Percentiles rank a stretch among this genome's conserved stretches.
Evolutionary conservation across 1,140 invertebrate genomes (phyloP).

Genomic region (Camponotus floridanus): DNA sequence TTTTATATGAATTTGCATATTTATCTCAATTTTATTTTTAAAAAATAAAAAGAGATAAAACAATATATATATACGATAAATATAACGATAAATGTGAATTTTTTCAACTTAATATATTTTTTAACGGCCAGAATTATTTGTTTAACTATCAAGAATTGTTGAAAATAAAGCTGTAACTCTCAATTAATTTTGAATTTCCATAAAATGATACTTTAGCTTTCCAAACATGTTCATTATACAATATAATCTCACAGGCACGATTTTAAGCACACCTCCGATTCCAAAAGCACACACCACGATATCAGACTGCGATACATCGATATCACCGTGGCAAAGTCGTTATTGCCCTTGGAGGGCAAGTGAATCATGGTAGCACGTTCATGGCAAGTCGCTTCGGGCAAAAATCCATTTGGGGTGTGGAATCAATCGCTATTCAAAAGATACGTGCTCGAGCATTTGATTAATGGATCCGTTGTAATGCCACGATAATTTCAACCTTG

Average conservation of each 20-base stretch:
- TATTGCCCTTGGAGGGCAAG: slow-evolving; percentile 40
- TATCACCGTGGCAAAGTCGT: slow-evolving; percentile 59
- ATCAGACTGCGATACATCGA: slow-evolving; percentile 51
- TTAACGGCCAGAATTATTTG: neutral
- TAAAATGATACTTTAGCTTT: no score
- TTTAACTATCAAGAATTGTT: no score
- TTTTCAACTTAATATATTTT: neutral
- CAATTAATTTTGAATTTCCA: no score
- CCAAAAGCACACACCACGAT: slow-evolving; percentile 6
- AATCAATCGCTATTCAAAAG: slow-evolving; percentile 65
- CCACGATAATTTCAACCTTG: slow-evolving; percentile 49
- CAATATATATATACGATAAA: neutral
- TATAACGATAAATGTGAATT: neutral
- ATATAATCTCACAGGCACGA: no score
- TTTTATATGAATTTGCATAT: slow-evolving; percentile 4
- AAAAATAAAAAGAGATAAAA: neutral
- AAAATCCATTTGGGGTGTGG: slow-evolving; percentile 63
- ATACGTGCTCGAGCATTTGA: slow-evolving; percentile 51
- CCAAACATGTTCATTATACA: no score
- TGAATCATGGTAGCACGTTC: slow-evolving; percentile 1
- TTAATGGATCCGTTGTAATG: slow-evolving; percentile 64
- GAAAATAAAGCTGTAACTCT: no score
- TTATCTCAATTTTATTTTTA: neutral
- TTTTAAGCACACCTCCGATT: neutral
- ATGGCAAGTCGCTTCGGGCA: slow-evolving; percentile 35